A percentile compares a stretch with the other conserved stretches of the same genome.
Conservation (phyloP, 2,113 vertebrate species). For the Bubo scandiacus region DNA sequence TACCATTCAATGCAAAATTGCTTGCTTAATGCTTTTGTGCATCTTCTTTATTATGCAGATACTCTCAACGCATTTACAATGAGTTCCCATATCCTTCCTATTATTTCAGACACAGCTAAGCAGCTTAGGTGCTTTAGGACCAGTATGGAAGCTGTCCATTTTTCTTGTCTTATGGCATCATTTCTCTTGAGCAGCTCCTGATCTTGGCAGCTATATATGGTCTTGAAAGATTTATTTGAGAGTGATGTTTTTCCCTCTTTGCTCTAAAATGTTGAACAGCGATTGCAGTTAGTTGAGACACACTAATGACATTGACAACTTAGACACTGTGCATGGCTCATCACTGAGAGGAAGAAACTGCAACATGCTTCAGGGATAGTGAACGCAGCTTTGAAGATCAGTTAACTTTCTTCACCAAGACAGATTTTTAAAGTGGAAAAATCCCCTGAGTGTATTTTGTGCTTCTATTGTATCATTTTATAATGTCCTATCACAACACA, state of each 20-base stretch:
- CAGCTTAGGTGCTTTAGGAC: neutral
- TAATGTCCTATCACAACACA: neutral
- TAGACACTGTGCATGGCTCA: neutral
- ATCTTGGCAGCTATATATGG: neutral
- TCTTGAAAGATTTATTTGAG: neutral
- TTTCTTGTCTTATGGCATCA: neutral
- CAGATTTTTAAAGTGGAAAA: neutral
- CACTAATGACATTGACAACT: neutral
- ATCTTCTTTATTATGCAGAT: neutral
- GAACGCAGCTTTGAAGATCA: neutral
- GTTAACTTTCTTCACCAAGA: neutral
- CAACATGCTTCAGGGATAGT: neutral
- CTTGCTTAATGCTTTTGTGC: neutral
- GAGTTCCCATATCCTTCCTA: neutral
- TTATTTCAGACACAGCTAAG: neutral
- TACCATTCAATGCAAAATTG: neutral
- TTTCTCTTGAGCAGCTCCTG: neutral
- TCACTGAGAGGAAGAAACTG: neutral
- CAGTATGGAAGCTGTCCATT: neutral
- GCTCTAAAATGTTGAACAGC: neutral
- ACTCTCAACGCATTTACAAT: neutral
- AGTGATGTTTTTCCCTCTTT: neutral
- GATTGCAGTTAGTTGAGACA: neutral
- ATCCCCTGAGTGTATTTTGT: neutral
- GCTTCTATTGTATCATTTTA: neutral